Evolutionary conservation across 2,797 vertebrate genomes (phyloP).

Genomic region (Pyrocephalus nanus): DNA sequence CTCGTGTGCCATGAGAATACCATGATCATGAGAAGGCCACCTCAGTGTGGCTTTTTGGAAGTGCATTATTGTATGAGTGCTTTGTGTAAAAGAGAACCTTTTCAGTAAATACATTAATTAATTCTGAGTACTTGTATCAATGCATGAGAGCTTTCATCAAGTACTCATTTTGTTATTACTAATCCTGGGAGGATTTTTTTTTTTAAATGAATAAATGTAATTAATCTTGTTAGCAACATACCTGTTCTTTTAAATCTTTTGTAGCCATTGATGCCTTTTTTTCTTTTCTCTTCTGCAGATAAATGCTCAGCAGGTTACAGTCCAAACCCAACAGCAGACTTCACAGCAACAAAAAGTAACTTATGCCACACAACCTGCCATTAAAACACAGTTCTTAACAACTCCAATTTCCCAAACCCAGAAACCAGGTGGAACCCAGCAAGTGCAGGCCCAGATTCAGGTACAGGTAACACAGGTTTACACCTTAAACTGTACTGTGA

Average conservation of each 20-base stretch:
- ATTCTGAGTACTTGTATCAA: neutral
- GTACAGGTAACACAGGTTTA: constrained; percentile 55
- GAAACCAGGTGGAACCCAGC: constrained; percentile 83
- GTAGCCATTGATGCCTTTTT: neutral
- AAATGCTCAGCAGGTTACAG: constrained; percentile 84
- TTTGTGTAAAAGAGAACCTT: neutral
- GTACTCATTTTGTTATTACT: neutral
- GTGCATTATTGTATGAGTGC: neutral
- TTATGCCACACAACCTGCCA: constrained; percentile 79
- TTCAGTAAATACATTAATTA: neutral
- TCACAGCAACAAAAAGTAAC: constrained; percentile 85
- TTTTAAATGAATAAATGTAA: neutral
- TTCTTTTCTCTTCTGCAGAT: constrained; percentile 68
- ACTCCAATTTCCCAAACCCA: constrained; percentile 83
- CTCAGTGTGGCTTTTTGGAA: neutral
- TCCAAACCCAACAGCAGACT: constrained; percentile 82
- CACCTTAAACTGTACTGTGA: neutral
- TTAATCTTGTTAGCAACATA: neutral
- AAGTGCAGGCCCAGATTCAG: constrained; percentile 85
- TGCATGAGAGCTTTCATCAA: neutral
- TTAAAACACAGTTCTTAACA: constrained; percentile 88
- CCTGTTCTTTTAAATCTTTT: neutral
- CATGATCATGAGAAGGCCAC: neutral
- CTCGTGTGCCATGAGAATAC: neutral
- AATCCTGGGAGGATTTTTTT: neutral